Evolutionary conservation across 2,113 vertebrate genomes (phyloP), one percentile per base, ranked within the genome.

Genomic region (Phodopus roborovskii): DNA sequence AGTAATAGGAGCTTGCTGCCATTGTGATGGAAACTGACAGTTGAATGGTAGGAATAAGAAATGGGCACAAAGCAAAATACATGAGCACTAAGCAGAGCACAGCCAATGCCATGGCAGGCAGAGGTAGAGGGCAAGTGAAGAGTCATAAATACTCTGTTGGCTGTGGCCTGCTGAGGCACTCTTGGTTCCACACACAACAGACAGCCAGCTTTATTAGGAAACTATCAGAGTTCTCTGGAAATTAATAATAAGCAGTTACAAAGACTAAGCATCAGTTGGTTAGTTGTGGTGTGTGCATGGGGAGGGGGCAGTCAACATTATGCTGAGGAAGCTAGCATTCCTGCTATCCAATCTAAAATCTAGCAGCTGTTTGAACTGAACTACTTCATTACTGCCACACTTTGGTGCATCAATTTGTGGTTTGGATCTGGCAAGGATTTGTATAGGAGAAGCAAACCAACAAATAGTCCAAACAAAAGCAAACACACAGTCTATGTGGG

Each of bases 381-480:
- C 39, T 71, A 83, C 87, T 92, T 94, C 81, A 75, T 45, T 91
- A 62, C 81, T 95, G 94, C 90, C 88, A 92, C 77, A 88, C 85
- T 95, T 94, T 58, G 85, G 68, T 70, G 0, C 58, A 94, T 94
- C 88, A 88, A 78, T 95, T 81, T 96, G 95, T 71, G 92, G 79
- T 86, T 90, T 1, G n/a, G 33, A n/a, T 98, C 97, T 97, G 94
- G 93, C 91, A 84, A 81, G 12, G 19, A 26, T 91, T 86, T 90
- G 68, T 42, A 68, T 39, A 97, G 94, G 70, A 96, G 95, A 97
- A 93, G 87, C 74, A 92, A 97, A 97, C 66, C 85, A 97, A 96
- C 53, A 81, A 91, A 93, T 16, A 53, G 85, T 74, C 77, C 77
- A 94, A 92, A 92, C 70, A 82, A 97, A 96, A 95, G 77, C 75